Evolutionary conservation across 1,140 invertebrate species (phyloP), one percentile per base, ranked within the genome.

Genomic region (Metaphire vulgaris): DNA sequence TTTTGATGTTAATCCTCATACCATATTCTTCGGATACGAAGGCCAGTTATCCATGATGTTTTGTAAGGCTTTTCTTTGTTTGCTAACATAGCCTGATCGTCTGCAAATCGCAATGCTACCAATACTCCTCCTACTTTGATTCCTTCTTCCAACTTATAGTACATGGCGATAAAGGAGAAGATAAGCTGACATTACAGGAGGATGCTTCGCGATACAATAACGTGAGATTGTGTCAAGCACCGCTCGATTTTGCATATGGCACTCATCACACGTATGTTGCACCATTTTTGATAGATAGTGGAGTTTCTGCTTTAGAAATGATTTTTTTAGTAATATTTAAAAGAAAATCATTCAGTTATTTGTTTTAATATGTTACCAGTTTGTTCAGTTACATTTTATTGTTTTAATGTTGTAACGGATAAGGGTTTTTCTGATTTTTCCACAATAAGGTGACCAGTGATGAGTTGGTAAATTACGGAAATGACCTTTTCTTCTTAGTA

Each of bases 181-280:
- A 81, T n/a, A 84, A 85, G 75, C 74, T 81, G 15, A 72, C 77
- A 21, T 72, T 87, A 64, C 80, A 83, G 74, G 74, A 73, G 15
- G 82, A 84, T 33, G 83, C 82, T 6, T 69, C 79, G 21, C 41
- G 69, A 6, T 85, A 80, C 77, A 72, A 81, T 6, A 81, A 87
- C 72, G 81, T 87, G 6, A 78, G 79, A 29, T 79, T 87, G 30
- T 87, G 83, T 79, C 82, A 83, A 82, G 85, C 86, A 56, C 81
- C 80, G 77, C 69, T 87, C 32, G 83, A 86, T 68, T 86, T 91
- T 78, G 89, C 90, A 0, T 97, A 92, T 88, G 93, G 94, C 32
- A 92, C 91, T 78, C 95, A 97, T 88, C 95, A 97, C 83, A 93
- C 93, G 89, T 92, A 86, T 88, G 87, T 80, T 71, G 2, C 30